Percentiles rank a stretch among this genome's conserved stretches.
Evolutionary conservation across 2,113 vertebrate genomes (phyloP).

Genomic region (Corythornis cristatus): DNA sequence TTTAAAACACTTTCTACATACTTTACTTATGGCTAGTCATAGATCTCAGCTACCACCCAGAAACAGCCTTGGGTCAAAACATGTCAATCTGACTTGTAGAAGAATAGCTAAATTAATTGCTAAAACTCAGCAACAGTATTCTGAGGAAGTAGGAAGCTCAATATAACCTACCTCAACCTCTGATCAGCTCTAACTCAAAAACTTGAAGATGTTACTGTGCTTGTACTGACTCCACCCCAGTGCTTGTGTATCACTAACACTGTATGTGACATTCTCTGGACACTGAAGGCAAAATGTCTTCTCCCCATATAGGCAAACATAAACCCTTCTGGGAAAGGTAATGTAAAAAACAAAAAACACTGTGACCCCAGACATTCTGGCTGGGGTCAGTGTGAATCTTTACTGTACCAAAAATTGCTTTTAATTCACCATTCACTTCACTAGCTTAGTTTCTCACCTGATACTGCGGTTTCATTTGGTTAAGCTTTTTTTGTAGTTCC

Average conservation of each 20-base stretch:
- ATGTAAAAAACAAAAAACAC: not conserved
- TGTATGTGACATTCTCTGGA: accelerated
- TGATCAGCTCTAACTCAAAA: not conserved
- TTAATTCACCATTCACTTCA: not conserved
- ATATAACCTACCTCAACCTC: not conserved
- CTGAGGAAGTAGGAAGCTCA: not conserved
- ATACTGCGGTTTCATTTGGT: slow-evolving; percentile 81
- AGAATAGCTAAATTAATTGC: not conserved
- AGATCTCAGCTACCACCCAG: not conserved
- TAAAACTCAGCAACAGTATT: not conserved
- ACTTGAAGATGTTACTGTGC: not conserved
- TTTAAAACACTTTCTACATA: not conserved
- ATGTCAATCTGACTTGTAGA: not conserved
- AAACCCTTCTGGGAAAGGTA: not conserved
- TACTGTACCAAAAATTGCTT: not conserved
- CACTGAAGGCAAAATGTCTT: not conserved
- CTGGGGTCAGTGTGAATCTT: not conserved
- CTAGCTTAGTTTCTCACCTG: slow-evolving; percentile 71
- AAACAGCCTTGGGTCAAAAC: not conserved
- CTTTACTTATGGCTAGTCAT: not conserved
- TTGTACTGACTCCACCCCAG: not conserved
- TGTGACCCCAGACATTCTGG: not conserved
- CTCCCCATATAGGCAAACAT: not conserved
- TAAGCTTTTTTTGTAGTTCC: slow-evolving; percentile 79
- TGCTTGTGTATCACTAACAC: not conserved